Conservation (phyloP, 1,140 invertebrate species). For the Drosophila trapezifrons region DNA sequence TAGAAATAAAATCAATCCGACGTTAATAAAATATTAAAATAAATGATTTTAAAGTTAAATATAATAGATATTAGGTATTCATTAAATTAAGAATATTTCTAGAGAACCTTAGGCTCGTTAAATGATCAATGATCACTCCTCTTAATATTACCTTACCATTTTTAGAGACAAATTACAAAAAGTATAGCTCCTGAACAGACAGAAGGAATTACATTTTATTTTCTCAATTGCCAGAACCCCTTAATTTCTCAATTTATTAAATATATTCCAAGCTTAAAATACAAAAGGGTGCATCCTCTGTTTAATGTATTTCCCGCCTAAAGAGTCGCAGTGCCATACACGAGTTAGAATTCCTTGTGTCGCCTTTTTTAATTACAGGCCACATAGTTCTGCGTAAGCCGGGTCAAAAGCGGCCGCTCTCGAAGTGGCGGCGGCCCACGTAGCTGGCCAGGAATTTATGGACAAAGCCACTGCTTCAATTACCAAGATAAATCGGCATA, state of each 20-base stretch:
- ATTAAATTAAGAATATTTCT: no score
- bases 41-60: no score
- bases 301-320: not conserved
- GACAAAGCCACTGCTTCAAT: constrained; percentile 80
- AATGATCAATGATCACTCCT: not conserved
- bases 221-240: no score
- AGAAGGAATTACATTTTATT: no score
- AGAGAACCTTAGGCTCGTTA: not conserved
- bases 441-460: constrained; percentile 73
- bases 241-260: no score
- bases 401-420: constrained; percentile 60
- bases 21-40: no score
- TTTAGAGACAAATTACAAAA: not conserved
- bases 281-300: not conserved
- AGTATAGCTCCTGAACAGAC: not conserved
- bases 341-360: constrained; percentile 16
- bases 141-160: not conserved
- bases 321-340: constrained; percentile 3
- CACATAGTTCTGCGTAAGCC: constrained; percentile 72
- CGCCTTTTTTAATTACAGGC: constrained; percentile 70
- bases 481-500: constrained; percentile 67
- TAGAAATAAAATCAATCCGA: no score
- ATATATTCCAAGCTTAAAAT: not conserved
- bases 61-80: no score
- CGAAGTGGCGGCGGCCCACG: constrained; percentile 49